Percentiles rank a stretch among this genome's conserved stretches.
Conservation (phyloP, 2,888 invertebrate genomes). For the Dynastes tityus region DNA sequence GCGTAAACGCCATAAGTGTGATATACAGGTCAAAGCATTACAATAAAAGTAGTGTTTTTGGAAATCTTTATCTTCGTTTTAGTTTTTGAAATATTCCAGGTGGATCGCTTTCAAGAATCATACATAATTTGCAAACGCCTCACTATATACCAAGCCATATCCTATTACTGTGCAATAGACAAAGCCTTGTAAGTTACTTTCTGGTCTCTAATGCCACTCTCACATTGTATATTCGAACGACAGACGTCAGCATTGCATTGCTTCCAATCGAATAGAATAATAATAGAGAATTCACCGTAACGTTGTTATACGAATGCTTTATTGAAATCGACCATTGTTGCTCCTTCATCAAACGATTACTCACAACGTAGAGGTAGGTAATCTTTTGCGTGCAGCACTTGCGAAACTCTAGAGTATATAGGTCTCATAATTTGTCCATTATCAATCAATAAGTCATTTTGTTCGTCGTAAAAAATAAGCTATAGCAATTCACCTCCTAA, state of each 20-base stretch:
- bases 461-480: not conserved
- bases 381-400: not conserved
- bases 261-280: too few relatives aligned
- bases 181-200: too few relatives aligned
- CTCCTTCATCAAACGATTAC: not conserved
- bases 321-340: conserved; percentile 4
- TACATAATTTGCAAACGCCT: too few relatives aligned
- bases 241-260: not conserved
- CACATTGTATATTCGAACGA: not conserved
- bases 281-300: not conserved
- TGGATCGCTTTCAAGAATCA: too few relatives aligned
- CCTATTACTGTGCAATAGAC: too few relatives aligned
- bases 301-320: not conserved
- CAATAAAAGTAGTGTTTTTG: too few relatives aligned
- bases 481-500: conserved; percentile 1
- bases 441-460: conserved; percentile 16
- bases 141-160: too few relatives aligned
- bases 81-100: too few relatives aligned
- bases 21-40: too few relatives aligned
- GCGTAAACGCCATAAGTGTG: too few relatives aligned
- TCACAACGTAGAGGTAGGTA: not conserved
- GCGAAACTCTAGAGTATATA: not conserved
- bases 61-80: too few relatives aligned
- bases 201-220: not conserved
- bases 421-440: conserved; percentile 15